phyloP scores from a whole-genome alignment of 35 echinoderm and acorn worm genomes.

The Stichopus chloronotus region DNA sequence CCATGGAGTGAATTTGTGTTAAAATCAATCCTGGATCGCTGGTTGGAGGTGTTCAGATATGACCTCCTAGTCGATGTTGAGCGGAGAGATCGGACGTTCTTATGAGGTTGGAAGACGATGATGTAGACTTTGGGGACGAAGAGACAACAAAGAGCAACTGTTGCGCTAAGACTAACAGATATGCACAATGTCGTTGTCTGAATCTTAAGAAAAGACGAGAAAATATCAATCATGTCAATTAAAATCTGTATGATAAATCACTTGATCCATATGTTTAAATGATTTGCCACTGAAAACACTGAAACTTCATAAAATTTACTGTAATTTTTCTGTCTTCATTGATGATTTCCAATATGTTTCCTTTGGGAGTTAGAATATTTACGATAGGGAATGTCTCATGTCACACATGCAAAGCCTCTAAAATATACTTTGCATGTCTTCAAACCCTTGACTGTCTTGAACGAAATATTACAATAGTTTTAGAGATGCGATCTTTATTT shows the following conservation, averaged over 20 bases:
- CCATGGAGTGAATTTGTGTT: constrained; percentile 29
- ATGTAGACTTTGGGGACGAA: constrained; percentile 99
- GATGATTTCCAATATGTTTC: too few species aligned
- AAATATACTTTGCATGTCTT: too few species aligned
- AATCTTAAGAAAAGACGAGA: constrained; percentile 67
- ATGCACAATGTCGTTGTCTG: constrained; percentile 95
- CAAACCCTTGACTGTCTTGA: too few species aligned
- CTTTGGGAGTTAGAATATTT: too few species aligned
- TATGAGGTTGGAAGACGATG: constrained; percentile 99
- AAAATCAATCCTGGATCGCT: constrained; percentile 28
- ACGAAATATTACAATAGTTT: too few species aligned
- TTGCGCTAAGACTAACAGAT: constrained; percentile 91
- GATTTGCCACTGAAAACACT: too few species aligned
- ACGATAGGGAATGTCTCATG: too few species aligned
- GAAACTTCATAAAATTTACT: too few species aligned
- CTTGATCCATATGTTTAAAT: too few species aligned
- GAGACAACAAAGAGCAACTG: constrained; percentile 87
- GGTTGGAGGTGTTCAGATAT: constrained; percentile 61
- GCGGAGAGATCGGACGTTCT: constrained; percentile 92
- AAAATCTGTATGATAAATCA: not conserved
- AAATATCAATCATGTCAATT: not conserved
- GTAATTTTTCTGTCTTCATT: too few species aligned
- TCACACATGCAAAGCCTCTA: too few species aligned
- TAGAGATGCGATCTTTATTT: too few species aligned
- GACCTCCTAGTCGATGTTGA: constrained; percentile 79